Evolutionary conservation across 2,888 invertebrate genomes (phyloP).

Genomic region (Pseudococcus longispinus): DNA sequence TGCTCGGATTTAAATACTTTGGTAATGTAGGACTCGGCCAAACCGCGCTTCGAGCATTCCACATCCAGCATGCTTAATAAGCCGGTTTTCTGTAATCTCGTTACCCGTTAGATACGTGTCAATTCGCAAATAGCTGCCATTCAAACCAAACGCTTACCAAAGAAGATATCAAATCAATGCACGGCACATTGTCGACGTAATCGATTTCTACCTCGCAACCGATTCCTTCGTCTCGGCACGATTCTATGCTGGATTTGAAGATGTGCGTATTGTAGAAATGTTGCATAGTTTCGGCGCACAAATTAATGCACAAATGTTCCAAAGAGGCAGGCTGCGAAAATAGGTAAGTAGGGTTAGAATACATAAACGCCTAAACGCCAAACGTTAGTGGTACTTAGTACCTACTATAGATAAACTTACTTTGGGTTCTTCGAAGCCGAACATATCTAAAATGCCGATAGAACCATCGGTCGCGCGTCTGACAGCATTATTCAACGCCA

Average conservation of each 20-base stretch:
- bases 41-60: conserved; percentile 84
- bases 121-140: too few species aligned
- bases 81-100: conserved; percentile 79
- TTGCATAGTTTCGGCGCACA: conserved; percentile 97
- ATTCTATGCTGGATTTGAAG: conserved; percentile 91
- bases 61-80: conserved; percentile 90
- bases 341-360: too few species aligned
- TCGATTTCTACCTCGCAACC: conserved; percentile 88
- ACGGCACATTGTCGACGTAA: conserved; percentile 94
- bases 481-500: conserved; percentile 89
- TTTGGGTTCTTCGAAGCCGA: conserved; percentile 92
- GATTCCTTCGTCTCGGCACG: conserved; percentile 92
- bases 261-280: conserved; percentile 97
- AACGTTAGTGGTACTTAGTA: too few species aligned
- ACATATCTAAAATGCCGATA: conserved; percentile 95
- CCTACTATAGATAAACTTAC: conserved; percentile 62
- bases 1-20: conserved; percentile 81
- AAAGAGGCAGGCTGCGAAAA: conserved; percentile 75
- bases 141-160: conserved; percentile 69
- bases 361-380: too few species aligned
- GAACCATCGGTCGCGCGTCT: conserved; percentile 93
- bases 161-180: conserved; percentile 93
- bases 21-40: conserved; percentile 80
- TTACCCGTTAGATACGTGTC: too few species aligned
- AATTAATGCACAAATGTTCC: conserved; percentile 92